Base-by-base conservation (phyloP, 2,113 vertebrate genomes). In the Odocoileus hemionus region DNA sequence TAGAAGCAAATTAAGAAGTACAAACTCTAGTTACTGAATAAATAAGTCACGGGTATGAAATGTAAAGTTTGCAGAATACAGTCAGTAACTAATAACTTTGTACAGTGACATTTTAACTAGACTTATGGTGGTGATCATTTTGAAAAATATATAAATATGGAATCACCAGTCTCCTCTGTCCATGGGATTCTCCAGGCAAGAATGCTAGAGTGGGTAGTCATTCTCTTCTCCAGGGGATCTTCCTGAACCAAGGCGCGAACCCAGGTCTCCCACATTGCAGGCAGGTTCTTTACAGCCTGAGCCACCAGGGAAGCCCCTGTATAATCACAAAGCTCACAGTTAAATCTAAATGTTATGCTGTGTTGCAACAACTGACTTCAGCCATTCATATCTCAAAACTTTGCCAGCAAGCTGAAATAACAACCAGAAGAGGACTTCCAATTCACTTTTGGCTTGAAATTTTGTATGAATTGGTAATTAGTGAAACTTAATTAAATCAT, bases 401-500 rank as follows among this genome's bases (percentile, higher is more conserved):
- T 67, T 64, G n/a, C 26, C 52, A 54, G 9, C 36, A 64, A 87
- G 7, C 6, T 74, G 17, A 58, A 52, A 89, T 39, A 43, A 19
- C 12, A 79, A 36, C 13, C 13, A 1, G 45, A 67, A 94, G 10
- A 43, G 28, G 6, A 33, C 16, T 67, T 82, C 23, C 60, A n/a
- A 82, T 21, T 36, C 1, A n/a, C 39, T 60, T 43, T 25, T 79
- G 8, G 54, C 45, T 52, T 61, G 15, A 21, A 61, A 60, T 86
- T 30, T 47, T 1, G 0, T 13, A 26, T 3, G 9, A 4, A 57
- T 74, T 70, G n/a, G 6, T n/a, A 30, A 23, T 17, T 43, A 1
- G 16, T 83, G 78, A 52, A 43, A 39, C 1, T 1, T 39, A 52
- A 33, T 78, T 70, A 70, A 70, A 70, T 23, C 6, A 25, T 7